A percentile compares a stretch with the other conserved stretches of the same genome.
Evolutionary conservation across 2,113 vertebrate genomes (phyloP).

Genomic region (Todiramphus saurophagus): DNA sequence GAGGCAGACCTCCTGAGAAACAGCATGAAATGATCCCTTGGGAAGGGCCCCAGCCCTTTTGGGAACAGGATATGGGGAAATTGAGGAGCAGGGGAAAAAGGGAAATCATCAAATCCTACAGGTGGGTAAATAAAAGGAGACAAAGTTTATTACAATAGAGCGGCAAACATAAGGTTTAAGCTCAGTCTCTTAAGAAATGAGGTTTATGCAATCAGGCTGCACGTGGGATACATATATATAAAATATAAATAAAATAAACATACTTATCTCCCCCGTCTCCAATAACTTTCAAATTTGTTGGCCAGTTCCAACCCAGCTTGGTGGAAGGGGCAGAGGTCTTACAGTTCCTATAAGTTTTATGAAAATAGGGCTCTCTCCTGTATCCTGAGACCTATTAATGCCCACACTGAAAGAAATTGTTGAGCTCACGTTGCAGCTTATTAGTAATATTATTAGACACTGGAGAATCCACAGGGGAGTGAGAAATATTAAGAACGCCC

Average conservation of each 20-base stretch:
- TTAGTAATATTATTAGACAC: slow-evolving; percentile 66
- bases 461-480: slow-evolving; percentile 54
- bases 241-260: slow-evolving; percentile 68
- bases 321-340: slow-evolving; percentile 57
- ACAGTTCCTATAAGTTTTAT: slow-evolving; percentile 51
- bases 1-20: slow-evolving; percentile 13
- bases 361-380: slow-evolving; percentile 52
- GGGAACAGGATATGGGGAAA: slow-evolving; percentile 64
- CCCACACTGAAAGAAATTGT: slow-evolving; percentile 63
- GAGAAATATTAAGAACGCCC: slow-evolving; percentile 23
- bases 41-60: slow-evolving; percentile 34
- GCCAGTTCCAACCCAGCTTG: slow-evolving; percentile 15
- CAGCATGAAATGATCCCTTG: not conserved
- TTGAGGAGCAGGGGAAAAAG: not conserved
- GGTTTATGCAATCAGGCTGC: slow-evolving; percentile 31
- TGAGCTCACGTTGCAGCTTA: slow-evolving; percentile 58
- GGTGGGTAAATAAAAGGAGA: slow-evolving; percentile 65
- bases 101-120: slow-evolving; percentile 61
- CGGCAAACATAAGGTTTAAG: slow-evolving; percentile 35
- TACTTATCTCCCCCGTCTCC: slow-evolving; percentile 42
- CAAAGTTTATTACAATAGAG: slow-evolving; percentile 50
- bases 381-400: slow-evolving; percentile 63
- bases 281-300: slow-evolving; percentile 48
- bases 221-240: slow-evolving; percentile 53
- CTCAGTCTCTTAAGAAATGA: slow-evolving; percentile 33